Evolutionary conservation across 2,113 vertebrate genomes (phyloP).

Genomic region (Passer montanus): DNA sequence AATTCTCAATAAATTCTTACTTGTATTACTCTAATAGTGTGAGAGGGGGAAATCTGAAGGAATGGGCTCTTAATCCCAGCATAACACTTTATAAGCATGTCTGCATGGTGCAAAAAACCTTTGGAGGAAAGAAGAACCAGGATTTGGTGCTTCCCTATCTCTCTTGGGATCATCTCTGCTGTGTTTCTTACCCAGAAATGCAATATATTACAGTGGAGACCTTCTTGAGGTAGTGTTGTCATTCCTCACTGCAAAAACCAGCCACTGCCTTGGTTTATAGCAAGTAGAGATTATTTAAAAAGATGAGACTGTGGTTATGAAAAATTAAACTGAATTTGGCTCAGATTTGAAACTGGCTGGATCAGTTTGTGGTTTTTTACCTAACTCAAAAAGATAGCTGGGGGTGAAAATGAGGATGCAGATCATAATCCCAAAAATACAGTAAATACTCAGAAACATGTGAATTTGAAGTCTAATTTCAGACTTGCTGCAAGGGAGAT

Average conservation of each 20-base stretch:
- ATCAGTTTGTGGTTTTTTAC: background rate
- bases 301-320: background rate
- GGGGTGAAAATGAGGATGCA: background rate
- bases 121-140: background rate
- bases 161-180: background rate
- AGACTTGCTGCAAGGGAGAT: background rate
- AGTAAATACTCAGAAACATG: background rate
- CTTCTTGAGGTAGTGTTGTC: background rate
- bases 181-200: background rate
- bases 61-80: background rate
- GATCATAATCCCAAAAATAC: background rate
- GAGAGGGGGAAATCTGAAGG: background rate
- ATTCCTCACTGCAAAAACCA: background rate
- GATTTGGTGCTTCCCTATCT: background rate
- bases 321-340: background rate
- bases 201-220: background rate
- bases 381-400: background rate
- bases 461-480: background rate
- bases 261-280: background rate
- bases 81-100: fast-evolving
- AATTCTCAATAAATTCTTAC: background rate
- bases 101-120: background rate
- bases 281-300: background rate
- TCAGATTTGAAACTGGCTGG: background rate
- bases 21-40: background rate